Percentiles rank a stretch among this genome's conserved stretches.
These are phyloP conservation scores for Cololabis saira DNA, from an alignment of 2,113 vertebrate genomes.

Conservation along the genomic window DNA sequence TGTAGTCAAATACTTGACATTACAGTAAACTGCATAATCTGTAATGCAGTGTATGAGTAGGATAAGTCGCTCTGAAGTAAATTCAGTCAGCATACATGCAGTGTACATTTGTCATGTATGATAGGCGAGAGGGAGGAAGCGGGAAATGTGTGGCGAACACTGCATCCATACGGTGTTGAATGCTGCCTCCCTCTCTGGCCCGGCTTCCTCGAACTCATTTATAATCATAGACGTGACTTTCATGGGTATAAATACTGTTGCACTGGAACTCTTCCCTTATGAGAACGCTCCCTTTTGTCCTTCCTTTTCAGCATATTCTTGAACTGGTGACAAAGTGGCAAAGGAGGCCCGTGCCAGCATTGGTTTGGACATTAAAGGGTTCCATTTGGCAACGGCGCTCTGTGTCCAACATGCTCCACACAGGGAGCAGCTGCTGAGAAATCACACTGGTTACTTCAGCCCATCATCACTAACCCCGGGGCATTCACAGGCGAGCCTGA, in stretches of 20 bases:
- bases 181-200: constrained; percentile 39
- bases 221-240: constrained; percentile 59
- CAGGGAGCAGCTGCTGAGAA: constrained; percentile 73
- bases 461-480: constrained; percentile 71
- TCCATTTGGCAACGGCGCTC: constrained; percentile 57
- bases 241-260: constrained; percentile 45
- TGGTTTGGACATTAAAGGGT: constrained; percentile 61
- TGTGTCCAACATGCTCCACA: constrained; percentile 42
- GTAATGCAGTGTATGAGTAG: neutral
- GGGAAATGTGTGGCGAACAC: constrained; percentile 50
- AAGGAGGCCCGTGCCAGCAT: constrained; percentile 44
- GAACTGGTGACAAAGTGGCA: constrained; percentile 56
- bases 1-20: neutral
- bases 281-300: constrained; percentile 34
- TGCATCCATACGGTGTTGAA: constrained; percentile 43
- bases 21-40: constrained; percentile 10
- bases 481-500: constrained; percentile 68
- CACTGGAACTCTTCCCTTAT: constrained; percentile 27
- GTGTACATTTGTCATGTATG: constrained; percentile 43
- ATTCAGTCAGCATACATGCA: constrained; percentile 31
- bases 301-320: constrained; percentile 37
- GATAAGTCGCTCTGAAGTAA: neutral
- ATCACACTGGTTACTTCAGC: constrained; percentile 58
- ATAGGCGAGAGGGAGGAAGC: neutral
- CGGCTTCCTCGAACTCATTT: constrained; percentile 53